Evolutionary conservation across 2,888 invertebrate genomes (phyloP).

Genomic region (Pyrrhosoma nymphula): DNA sequence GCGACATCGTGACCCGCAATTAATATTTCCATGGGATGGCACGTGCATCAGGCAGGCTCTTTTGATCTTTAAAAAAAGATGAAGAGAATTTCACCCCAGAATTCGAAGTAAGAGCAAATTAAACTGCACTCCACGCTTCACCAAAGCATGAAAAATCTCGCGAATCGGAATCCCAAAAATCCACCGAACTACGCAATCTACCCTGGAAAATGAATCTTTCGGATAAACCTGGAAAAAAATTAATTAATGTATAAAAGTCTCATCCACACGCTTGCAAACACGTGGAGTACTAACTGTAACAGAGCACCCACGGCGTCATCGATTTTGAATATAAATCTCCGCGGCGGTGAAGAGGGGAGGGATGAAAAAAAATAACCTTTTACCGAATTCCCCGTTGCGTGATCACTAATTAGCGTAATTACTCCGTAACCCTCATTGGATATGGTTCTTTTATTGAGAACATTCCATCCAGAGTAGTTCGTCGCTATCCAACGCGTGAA

Average conservation of each 20-base stretch:
- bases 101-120: neutral
- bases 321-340: neutral
- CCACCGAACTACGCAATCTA: neutral
- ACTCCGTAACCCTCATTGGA: constrained; percentile 50
- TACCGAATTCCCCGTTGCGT: constrained; percentile 45
- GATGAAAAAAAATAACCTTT: neutral
- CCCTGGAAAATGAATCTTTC: neutral
- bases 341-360: neutral
- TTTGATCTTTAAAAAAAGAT: neutral
- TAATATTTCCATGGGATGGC: neutral
- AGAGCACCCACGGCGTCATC: constrained; percentile 15
- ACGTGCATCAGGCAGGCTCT: neutral
- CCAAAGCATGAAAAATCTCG: constrained; percentile 21
- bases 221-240: neutral
- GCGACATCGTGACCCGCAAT: neutral
- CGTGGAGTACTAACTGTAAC: neutral
- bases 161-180: neutral
- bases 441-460: neutral
- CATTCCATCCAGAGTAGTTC: neutral
- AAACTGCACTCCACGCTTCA: neutral
- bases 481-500: neutral
- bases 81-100: neutral
- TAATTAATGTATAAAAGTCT: neutral
- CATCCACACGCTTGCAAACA: neutral
- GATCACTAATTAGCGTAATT: constrained; percentile 60